Evolutionary conservation across 2,888 invertebrate genomes (phyloP), one percentile per base, ranked within the genome.

Genomic region (Eristalis tenax): DNA sequence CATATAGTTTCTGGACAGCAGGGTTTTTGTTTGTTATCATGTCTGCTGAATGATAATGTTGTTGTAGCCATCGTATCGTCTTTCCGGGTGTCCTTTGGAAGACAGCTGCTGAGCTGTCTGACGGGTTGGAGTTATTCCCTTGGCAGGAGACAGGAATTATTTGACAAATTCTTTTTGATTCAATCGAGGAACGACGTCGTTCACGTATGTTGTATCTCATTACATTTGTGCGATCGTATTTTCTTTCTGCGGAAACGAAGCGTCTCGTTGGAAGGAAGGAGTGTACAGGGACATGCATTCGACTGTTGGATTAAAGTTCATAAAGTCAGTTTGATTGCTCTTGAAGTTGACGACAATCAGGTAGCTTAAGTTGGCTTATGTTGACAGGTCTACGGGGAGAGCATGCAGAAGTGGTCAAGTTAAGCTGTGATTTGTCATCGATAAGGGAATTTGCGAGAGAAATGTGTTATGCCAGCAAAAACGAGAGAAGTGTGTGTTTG

Each of bases 61-160:
- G 64, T 61, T 79, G 69, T 50, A 64, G 38, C n/a, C 6, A 64
- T 73, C 76, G 63, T 76, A 40, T 70, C 75, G 38, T 82, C 81
- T 43, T 81, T 82, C 76, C 81, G 50, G 59, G 59, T 59, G 32
- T 15, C 22, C 57, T n/a, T 11, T 13, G 63, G 56, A 38, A 77
- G 69, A 77, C 56, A 59, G 22, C 63, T 77, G 56, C 8, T n/a
- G 32, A 43, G 32, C 0, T 23, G 63, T 5, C 56, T 70, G 77
- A 70, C 15, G 18, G 8, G 26, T 64, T 56, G 18, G 56, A 66
- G 38, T 40, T 61, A 59, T 61, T 61, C 28, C 18, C 22, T 43
- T 59, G 75, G 28, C 57, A 66, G 65, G 18, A 40, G 57, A 66
- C 28, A 11, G 76, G 43, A 66, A 61, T 43, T 40, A 57, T 66